These are phyloP conservation scores for Leucophenga maculata DNA, from an alignment of 2,888 invertebrate genomes.

Conservation along the genomic window DNA sequence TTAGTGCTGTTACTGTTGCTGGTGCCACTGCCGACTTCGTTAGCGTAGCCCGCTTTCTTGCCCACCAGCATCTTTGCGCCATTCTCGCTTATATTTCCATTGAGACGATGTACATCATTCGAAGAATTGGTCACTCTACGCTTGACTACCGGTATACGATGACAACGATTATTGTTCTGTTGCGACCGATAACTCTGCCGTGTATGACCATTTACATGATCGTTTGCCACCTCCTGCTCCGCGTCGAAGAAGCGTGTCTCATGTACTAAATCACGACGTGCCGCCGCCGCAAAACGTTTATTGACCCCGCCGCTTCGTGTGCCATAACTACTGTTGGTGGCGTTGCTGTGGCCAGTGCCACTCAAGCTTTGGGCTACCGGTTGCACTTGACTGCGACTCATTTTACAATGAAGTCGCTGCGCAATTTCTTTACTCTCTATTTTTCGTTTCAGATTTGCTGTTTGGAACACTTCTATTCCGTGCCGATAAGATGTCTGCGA, in stretches of 20 bases:
- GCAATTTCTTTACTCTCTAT: background rate
- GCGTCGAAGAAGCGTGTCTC: constrained; percentile 87
- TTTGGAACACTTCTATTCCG: background rate
- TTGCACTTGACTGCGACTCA: constrained; percentile 47
- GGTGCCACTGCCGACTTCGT: background rate
- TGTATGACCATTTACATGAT: constrained; percentile 12
- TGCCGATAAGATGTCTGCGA: background rate
- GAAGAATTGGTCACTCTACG: background rate
- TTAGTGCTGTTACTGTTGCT: background rate
- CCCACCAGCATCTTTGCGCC: background rate
- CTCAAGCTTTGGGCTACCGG: constrained; percentile 25
- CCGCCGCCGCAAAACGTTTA: constrained; percentile 73
- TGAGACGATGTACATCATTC: background rate
- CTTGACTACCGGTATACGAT: constrained; percentile 18
- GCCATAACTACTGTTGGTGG: constrained; percentile 12
- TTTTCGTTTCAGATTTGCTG: constrained; percentile 2
- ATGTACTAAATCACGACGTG: constrained; percentile 80
- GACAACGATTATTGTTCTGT: constrained; percentile 38
- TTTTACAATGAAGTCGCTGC: constrained; percentile 28
- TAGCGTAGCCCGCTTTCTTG: background rate
- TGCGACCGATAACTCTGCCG: constrained; percentile 25
- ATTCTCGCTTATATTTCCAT: background rate
- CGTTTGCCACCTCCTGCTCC: constrained; percentile 37
- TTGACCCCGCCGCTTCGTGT: constrained; percentile 12
- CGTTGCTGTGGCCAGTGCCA: constrained; percentile 6